These are phyloP conservation scores for Geophilus truncorum DNA, from an alignment of 2,888 invertebrate genomes.

Conservation along the genomic window DNA sequence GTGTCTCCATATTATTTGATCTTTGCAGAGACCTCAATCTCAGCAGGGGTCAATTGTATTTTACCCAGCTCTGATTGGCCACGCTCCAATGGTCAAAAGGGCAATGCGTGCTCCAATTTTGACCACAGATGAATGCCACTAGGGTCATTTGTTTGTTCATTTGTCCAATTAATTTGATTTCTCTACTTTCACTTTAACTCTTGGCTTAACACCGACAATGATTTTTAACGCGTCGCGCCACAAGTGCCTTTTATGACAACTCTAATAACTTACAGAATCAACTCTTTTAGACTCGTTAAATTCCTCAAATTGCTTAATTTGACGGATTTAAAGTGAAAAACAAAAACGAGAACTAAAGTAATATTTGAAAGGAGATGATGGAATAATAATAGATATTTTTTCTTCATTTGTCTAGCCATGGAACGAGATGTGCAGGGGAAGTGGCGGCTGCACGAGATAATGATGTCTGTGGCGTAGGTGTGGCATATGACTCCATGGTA, in stretches of 20 bases:
- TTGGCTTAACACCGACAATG: not conserved
- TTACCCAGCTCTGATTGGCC: not conserved
- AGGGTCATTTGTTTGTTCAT: not conserved
- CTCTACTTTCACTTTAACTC: not conserved
- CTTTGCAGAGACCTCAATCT: not conserved
- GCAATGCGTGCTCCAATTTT: not conserved
- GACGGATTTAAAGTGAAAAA: too few relatives aligned
- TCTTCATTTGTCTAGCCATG: conserved; percentile 65
- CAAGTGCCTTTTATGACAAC: too few relatives aligned
- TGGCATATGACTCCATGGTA: conserved; percentile 96
- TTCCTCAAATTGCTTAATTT: too few relatives aligned
- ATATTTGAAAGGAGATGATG: too few relatives aligned
- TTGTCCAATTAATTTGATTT: not conserved
- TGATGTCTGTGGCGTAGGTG: conserved; percentile 96
- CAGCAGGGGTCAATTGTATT: not conserved
- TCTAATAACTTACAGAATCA: too few relatives aligned
- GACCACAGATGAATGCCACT: not conserved
- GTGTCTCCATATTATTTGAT: not conserved
- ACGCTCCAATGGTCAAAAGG: conserved; percentile 11
- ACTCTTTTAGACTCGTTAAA: too few relatives aligned
- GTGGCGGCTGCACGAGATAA: conserved; percentile 98
- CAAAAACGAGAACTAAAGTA: not conserved
- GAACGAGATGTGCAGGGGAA: conserved; percentile 97
- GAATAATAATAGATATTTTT: too few relatives aligned
- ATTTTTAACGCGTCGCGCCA: not conserved